phyloP scores from a whole-genome alignment of 2,797 vertebrate genomes.

The Fistularia tabacaria region DNA sequence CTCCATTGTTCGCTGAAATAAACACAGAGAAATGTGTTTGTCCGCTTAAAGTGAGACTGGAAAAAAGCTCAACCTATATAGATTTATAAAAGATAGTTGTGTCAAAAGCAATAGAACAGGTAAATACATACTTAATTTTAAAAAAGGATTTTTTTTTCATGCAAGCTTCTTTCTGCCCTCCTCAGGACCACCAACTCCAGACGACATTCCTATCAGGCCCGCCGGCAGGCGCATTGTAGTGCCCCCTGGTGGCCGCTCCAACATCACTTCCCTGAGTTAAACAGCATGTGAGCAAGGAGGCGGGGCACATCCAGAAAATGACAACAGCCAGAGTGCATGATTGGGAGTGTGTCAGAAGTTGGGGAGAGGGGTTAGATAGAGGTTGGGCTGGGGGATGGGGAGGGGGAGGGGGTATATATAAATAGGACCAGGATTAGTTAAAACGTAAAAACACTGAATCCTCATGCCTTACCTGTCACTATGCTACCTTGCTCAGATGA shows the following conservation, averaged over 20 bases:
- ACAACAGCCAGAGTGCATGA: constrained; percentile 56
- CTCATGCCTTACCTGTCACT: constrained; percentile 97
- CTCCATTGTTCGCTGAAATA: too few species aligned
- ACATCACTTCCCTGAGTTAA: constrained; percentile 97
- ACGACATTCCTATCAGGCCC: constrained; percentile 81
- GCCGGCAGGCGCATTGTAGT: constrained; percentile 92
- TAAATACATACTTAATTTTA: not conserved
- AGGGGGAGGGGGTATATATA: constrained; percentile 21
- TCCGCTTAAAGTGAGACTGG: too few species aligned
- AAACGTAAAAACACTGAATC: constrained; percentile 84
- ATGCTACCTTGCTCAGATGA: constrained; percentile 84
- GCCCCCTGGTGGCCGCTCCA: constrained; percentile 94
- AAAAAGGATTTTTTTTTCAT: not conserved
- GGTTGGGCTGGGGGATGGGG: constrained; percentile 8
- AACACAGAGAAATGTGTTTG: too few species aligned
- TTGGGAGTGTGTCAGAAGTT: constrained; percentile 19
- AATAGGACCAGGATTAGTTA: constrained; percentile 74
- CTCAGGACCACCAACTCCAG: constrained; percentile 69
- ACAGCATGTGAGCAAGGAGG: constrained; percentile 17
- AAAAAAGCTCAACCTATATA: too few species aligned
- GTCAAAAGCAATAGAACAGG: not conserved
- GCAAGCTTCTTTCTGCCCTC: not conserved
- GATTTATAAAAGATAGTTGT: too few species aligned
- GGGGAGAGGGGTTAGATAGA: not conserved
- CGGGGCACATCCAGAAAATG: constrained; percentile 20